Evolutionary conservation across 2,797 vertebrate genomes (phyloP), one percentile per base, ranked within the genome.

Genomic region (Leptodactylus fallax): DNA sequence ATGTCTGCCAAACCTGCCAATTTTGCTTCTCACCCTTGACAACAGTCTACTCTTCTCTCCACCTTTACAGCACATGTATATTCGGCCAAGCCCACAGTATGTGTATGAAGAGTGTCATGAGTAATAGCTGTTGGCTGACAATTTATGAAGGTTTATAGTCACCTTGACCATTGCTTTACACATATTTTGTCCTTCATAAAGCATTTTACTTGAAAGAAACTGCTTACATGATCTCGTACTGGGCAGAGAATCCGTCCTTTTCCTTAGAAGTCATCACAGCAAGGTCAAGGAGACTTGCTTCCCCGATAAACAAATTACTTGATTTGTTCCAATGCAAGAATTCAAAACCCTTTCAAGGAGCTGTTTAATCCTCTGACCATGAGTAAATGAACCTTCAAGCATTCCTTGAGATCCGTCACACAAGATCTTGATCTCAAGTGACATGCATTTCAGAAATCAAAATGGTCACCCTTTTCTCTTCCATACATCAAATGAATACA

Each of bases 381-480:
- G 51, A 72, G 23, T 71, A 84, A 84, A 58, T 72, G 67, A 13
- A 71, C 67, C 82, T 71, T 84, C 82, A 71, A 84, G 65, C 82
- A 27, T 74, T 69, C 63, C 16, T 69, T 45, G 9, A 36, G 51
- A 72, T 84, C 82, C n/a, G 11, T 81, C 60, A 63, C 45, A 23
- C 58, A 65, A 81, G 79, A 45, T 47, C 36, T 81, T 63, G n/a
- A 63, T 49, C 36, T 47, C 58, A 49, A 45, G 36, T 65, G 60
- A 81, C 79, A 79, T 45, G 16, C 51, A 36, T 36, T 79, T 55
- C 19, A 27, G 53, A 61, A 36, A 45, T 10, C 79, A 47, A 47
- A 53, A 63, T 49, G 19, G 27, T 47, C 56, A 61, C 55, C 17
- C 25, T 56, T 23, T n/a, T 27, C 49, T n/a, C 19, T 17, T 9